phyloP scores from a whole-genome alignment of 2,888 invertebrate genomes.

The Agrochola lychnidis region DNA sequence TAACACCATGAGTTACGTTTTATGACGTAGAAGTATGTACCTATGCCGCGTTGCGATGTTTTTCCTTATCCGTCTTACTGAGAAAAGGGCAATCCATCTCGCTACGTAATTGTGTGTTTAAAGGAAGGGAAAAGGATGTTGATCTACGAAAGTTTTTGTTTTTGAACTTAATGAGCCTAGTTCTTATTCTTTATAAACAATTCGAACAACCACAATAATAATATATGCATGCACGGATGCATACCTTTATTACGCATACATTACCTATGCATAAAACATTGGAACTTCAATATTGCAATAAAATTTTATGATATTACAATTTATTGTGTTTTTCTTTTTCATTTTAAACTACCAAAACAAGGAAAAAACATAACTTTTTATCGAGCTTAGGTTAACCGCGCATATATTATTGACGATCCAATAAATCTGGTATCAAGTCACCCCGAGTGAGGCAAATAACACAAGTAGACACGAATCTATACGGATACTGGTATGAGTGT shows the following conservation, averaged over 20 bases:
- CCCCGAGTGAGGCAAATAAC: conserved; percentile 74
- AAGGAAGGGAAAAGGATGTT: conserved; percentile 4
- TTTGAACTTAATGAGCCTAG: neutral
- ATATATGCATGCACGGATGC: neutral
- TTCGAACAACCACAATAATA: neutral
- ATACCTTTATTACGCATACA: too few relatives aligned
- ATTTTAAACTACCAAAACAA: conserved; percentile 22
- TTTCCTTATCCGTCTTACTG: conserved; percentile 26
- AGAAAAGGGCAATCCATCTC: conserved; percentile 31
- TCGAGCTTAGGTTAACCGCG: conserved; percentile 50
- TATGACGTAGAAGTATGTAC: conserved; percentile 28
- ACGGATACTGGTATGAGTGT: conserved; percentile 83
- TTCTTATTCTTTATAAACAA: neutral
- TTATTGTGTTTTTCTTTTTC: neutral
- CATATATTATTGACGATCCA: conserved; percentile 60
- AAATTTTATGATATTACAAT: neutral
- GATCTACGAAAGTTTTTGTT: conserved; percentile 2
- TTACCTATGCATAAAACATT: neutral
- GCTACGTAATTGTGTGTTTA: conserved; percentile 13
- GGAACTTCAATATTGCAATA: neutral
- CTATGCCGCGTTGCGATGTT: neutral
- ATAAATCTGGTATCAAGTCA: conserved; percentile 68
- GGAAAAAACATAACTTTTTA: conserved; percentile 49
- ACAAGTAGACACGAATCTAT: conserved; percentile 79
- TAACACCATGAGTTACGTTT: conserved; percentile 28